Conservation (phyloP, 2,888 invertebrate genomes). For the Chymomyza fuscimana region DNA sequence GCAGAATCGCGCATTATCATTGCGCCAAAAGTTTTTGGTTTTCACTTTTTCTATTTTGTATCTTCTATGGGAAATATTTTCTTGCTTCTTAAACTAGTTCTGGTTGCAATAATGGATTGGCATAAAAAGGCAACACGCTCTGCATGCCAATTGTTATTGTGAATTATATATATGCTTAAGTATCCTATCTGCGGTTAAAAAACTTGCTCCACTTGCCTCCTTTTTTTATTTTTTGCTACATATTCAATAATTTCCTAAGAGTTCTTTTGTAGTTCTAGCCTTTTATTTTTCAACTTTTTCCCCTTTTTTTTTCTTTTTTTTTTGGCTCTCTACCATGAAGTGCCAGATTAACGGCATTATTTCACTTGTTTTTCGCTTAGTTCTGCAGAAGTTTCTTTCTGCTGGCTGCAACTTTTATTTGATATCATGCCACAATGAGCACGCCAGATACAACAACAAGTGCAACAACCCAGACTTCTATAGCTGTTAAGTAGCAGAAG, state of each 20-base stretch:
- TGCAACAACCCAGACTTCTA: slow-evolving; percentile 10
- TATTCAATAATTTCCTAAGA: slow-evolving; percentile 67
- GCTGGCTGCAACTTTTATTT: slow-evolving; percentile 1
- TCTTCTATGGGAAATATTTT: slow-evolving; percentile 29
- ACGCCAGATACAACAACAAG: slow-evolving; percentile 6
- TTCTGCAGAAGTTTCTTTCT: background rate
- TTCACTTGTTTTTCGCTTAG: slow-evolving; percentile 3
- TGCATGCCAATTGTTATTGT: slow-evolving; percentile 59
- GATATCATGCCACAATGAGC: slow-evolving; percentile 3
- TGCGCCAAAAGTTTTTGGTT: slow-evolving; percentile 8
- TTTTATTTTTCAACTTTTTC: background rate
- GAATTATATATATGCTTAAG: slow-evolving; percentile 65
- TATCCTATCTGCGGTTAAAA: background rate
- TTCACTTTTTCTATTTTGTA: background rate
- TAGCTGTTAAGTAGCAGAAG: slow-evolving; percentile 41
- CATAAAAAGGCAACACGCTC: slow-evolving; percentile 7
- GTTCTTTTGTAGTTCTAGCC: slow-evolving; percentile 21
- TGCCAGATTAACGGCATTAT: background rate
- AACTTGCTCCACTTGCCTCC: background rate
- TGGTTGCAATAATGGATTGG: slow-evolving; percentile 66
- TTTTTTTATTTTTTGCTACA: slow-evolving; percentile 3
- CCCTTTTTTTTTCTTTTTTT: background rate
- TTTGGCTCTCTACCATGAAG: background rate
- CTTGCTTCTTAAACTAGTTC: slow-evolving; percentile 32
- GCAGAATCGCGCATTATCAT: slow-evolving; percentile 6